Evolutionary conservation across 2,797 vertebrate species (phyloP).

Genomic region (Hippocampus kuda): DNA sequence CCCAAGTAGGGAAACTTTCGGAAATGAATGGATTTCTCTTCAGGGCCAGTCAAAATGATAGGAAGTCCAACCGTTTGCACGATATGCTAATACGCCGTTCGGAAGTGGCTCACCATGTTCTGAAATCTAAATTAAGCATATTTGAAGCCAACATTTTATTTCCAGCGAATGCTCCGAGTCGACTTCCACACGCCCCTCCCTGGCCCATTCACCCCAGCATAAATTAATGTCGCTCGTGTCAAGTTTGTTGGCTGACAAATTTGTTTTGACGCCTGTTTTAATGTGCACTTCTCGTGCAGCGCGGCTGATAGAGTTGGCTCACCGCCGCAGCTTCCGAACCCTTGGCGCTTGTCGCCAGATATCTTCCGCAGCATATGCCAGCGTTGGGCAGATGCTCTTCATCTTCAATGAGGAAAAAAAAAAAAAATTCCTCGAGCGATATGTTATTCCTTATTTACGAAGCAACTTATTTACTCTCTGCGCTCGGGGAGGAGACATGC

Average conservation of each 20-base stretch:
- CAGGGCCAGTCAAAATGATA: not conserved
- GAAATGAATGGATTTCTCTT: not conserved
- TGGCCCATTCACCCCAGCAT: not conserved
- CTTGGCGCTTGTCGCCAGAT: constrained; percentile 52
- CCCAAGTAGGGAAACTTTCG: not conserved
- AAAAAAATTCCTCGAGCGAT: constrained; percentile 59
- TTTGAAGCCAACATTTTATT: constrained; percentile 24
- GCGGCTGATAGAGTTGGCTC: constrained; percentile 54
- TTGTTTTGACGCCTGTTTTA: constrained; percentile 39
- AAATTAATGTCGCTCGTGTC: constrained; percentile 29
- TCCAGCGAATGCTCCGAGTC: constrained; percentile 35
- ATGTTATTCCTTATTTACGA: constrained; percentile 60
- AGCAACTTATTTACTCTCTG: constrained; percentile 43
- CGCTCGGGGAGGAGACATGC: not conserved
- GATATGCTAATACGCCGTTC: constrained; percentile 24
- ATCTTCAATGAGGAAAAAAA: constrained; percentile 58
- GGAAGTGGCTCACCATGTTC: constrained; percentile 26
- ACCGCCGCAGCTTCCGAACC: constrained; percentile 48
- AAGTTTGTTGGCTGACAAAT: constrained; percentile 52
- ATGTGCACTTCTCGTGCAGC: constrained; percentile 27
- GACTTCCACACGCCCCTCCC: constrained; percentile 7
- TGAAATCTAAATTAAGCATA: constrained; percentile 29
- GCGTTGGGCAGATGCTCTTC: constrained; percentile 65
- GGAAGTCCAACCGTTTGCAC: constrained; percentile 8
- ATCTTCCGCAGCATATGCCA: constrained; percentile 65